Base-by-base conservation (phyloP, 2,797 vertebrate species). In the Sternotherus odoratus region DNA sequence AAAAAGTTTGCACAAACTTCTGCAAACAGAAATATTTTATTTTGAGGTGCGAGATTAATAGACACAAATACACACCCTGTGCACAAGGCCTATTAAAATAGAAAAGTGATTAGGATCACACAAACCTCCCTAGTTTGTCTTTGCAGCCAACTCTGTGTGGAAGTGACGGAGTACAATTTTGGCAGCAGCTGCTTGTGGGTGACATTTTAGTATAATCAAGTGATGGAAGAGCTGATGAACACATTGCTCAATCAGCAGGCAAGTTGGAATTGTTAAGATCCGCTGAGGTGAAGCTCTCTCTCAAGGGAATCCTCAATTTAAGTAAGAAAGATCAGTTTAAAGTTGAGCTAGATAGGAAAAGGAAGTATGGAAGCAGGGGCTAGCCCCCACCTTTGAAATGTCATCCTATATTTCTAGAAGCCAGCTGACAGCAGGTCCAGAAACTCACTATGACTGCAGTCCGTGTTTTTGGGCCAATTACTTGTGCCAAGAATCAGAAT, bases 171-270 rank as follows among this genome's bases (percentile, higher is more conserved):
- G 15, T 26, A 77, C 79, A 85, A 57, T 1, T 89, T 23, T 5
- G 3, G n/a, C 86, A 91, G 92, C 26, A n/a, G 5, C 69, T 26
- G 50, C 78, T 56, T 87, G 69, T 83, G 60, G 16, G 43, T 7
- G 36, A 5, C 46, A 28, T 0, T 4, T 78, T 85, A 84, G 82
- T 2, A 8, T 48, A 48, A 75, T 46, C 24, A 75, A 75, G 43
- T 48, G 8, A 1, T 4, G 11, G 33, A 28, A 86, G 90, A 92
- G 5, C 39, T 66, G 77, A 82, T 19, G 2, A 43, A 49, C 21
- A n/a, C 19, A 28, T 12, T 5, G 36, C 33, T 7, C 87, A 16
- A 5, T n/a, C 33, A 85, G 36, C 0, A 0, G 0, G 0, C 7
- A 10, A 5, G 6, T 0, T 54, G 9, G 49, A 87, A 66, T 8